phyloP scores from a whole-genome alignment of 2,113 vertebrate genomes.

The Tachuris rubrigastra region DNA sequence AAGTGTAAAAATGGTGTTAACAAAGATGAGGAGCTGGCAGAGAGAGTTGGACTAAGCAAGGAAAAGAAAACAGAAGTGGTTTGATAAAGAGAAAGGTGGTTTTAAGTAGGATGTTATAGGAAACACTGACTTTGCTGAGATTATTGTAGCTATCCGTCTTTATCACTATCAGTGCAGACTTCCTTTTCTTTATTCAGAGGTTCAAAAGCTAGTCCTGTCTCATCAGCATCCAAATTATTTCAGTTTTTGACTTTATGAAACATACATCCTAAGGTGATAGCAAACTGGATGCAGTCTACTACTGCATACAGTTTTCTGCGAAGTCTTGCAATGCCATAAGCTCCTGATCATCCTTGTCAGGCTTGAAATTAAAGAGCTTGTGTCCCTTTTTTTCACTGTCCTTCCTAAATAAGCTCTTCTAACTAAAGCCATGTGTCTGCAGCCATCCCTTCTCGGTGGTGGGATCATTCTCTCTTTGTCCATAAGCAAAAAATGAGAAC shows the following conservation, averaged over 20 bases:
- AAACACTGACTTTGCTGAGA: neutral
- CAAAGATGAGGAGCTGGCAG: neutral
- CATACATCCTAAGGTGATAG: neutral
- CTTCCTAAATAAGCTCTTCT: neutral
- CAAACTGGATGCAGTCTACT: neutral
- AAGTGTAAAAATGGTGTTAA: neutral
- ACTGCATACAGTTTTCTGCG: neutral
- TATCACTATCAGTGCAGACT: neutral
- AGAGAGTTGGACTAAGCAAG: neutral
- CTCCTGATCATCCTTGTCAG: neutral
- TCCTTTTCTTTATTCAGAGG: neutral
- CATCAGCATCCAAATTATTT: neutral
- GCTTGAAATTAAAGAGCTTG: neutral
- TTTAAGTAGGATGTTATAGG: neutral
- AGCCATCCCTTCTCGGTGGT: neutral
- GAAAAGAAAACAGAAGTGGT: neutral
- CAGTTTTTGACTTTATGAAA: neutral
- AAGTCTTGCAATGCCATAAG: neutral
- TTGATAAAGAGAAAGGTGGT: neutral
- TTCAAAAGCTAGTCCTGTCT: neutral
- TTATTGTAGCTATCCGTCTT: neutral
- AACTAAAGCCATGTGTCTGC: neutral
- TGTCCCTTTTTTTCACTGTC: neutral
- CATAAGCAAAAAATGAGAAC: neutral
- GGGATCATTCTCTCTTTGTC: neutral